Evolutionary conservation across 2,888 invertebrate genomes (phyloP), one percentile per base, ranked within the genome.

Genomic region (Xylota sylvarum): DNA sequence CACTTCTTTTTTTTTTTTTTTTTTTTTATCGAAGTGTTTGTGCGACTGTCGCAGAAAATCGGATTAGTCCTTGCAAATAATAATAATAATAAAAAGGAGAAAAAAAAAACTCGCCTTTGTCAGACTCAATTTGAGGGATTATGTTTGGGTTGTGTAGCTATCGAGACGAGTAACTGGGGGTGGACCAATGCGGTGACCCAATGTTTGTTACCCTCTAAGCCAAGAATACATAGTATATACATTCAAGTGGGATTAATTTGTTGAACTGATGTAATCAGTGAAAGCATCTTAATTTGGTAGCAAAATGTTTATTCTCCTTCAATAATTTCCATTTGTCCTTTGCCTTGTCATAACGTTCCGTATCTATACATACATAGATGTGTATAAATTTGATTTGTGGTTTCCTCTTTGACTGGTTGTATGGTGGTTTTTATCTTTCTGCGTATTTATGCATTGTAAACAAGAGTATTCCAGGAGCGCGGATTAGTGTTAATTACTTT

Each of bases 211-310:
- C 48, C 27, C 55, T 64, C 62, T 64, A 72, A 79, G 62, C 46
- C 55, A 50, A 74, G 23, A 74, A 19, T 67, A 50, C 37, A 32
- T 32, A 32, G 19, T 30, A 30, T 48, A 43, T 48, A 58, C 84
- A 76, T 62, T 56, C 43, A 65, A 70, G 79, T 70, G 70, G 74
- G 79, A 84, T 79, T 84, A 80, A 84, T 74, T 84, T 84, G 74
- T 74, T 70, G 56, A 84, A 70, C 74, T 76, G 62, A 64, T 58
- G 73, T 84, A 73, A 83, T 83, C 78, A 55, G 67, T 27, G 30
- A 62, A 73, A 84, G 62, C 69, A 84, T 74, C 78, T 73, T 74
- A 74, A 84, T 84, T 79, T 79, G 67, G 46, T 55, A 35, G 67
- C 60, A 37, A 73, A 64, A 43, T 67, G 62, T 78, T 55, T 73